These are phyloP conservation scores for Garrulus glandarius DNA, from an alignment of 2,797 vertebrate species.

Conservation along the genomic window DNA sequence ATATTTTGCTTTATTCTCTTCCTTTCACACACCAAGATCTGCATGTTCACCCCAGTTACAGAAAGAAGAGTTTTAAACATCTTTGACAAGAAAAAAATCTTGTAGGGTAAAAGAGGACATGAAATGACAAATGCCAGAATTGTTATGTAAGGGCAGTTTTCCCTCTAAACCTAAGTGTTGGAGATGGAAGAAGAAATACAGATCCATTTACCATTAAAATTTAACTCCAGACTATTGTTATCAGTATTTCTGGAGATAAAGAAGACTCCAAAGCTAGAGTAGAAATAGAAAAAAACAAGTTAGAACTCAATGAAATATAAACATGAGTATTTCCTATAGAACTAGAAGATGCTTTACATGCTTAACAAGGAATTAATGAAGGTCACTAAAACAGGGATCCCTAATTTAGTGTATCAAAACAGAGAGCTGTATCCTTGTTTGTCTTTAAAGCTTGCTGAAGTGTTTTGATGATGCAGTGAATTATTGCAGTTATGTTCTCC, in stretches of 20 bases:
- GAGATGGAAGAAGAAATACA: not conserved
- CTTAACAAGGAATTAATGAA: not conserved
- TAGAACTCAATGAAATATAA: not conserved
- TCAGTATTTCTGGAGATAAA: not conserved
- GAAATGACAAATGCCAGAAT: not conserved
- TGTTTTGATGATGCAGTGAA: not conserved
- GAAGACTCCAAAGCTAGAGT: not conserved
- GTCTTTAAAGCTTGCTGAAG: not conserved
- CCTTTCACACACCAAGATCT: not conserved
- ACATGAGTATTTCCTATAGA: not conserved
- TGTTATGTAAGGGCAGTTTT: not conserved
- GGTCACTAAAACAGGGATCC: rapidly evolving
- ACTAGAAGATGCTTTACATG: not conserved
- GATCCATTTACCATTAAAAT: not conserved
- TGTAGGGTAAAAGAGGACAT: not conserved
- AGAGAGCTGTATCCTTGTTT: not conserved
- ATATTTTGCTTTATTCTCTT: not conserved
- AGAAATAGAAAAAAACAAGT: not conserved
- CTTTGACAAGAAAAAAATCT: not conserved
- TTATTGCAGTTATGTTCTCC: not conserved
- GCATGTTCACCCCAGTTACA: not conserved
- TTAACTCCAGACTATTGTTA: not conserved
- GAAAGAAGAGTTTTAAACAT: not conserved
- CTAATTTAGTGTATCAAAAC: not conserved
- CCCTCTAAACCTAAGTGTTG: not conserved